phyloP scores from a whole-genome alignment of 2,113 vertebrate species.

The Glaucomys volans region DNA sequence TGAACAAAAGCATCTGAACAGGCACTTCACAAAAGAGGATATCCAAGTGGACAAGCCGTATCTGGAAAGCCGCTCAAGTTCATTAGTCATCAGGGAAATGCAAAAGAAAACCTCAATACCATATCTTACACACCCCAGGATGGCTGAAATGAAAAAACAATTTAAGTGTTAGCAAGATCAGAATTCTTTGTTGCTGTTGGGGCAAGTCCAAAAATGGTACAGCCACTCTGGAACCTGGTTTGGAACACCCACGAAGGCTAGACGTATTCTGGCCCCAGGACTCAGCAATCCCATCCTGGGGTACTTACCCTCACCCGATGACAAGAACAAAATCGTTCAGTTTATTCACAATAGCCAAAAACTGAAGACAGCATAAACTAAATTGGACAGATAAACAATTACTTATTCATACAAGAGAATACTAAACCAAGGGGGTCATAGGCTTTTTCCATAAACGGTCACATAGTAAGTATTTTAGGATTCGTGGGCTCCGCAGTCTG shows the following conservation, averaged over 20 bases:
- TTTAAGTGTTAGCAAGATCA: background rate
- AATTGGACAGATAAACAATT: background rate
- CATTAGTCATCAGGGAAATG: conserved; percentile 48
- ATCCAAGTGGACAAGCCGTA: background rate
- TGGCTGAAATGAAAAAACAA: background rate
- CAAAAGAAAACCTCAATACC: background rate
- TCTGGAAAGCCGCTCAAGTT: background rate
- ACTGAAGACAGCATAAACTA: background rate
- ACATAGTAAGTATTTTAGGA: no score
- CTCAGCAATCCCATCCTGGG: background rate
- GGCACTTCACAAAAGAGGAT: background rate
- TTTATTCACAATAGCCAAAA: background rate
- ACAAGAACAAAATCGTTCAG: background rate
- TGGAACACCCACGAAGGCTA: background rate
- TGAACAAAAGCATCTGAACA: background rate
- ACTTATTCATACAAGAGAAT: background rate
- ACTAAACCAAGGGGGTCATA: background rate
- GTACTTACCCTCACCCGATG: background rate
- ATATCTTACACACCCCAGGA: no score
- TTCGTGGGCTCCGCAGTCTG: no score
- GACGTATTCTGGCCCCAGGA: background rate
- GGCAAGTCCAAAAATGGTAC: background rate
- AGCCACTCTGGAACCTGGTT: background rate
- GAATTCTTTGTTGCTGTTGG: background rate
- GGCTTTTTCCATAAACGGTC: no score